A percentile compares a stretch with the other conserved stretches of the same genome.
phyloP scores from a whole-genome alignment of 2,888 invertebrate species.

The Oeneis ivallda region DNA sequence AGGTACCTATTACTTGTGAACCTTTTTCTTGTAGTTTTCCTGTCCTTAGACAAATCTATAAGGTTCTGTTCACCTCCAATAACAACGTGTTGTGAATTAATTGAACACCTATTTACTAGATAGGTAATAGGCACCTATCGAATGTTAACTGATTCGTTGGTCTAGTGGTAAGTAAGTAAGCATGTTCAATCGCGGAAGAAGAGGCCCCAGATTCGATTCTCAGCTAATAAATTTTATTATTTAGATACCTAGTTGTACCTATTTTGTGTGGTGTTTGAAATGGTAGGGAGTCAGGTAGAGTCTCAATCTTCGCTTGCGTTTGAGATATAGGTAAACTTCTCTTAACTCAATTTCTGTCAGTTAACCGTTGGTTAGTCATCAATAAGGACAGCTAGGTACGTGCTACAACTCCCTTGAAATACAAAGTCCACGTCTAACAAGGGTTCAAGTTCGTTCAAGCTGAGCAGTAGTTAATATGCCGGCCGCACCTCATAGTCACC shows the following conservation, averaged over 20 bases:
- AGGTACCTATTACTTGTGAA: not conserved
- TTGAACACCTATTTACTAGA: not conserved
- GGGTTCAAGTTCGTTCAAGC: conserved; percentile 32
- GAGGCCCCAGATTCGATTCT: too few species aligned
- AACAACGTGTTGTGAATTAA: conserved; percentile 3
- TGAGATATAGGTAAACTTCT: too few species aligned
- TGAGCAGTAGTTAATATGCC: conserved; percentile 31
- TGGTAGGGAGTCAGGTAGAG: too few species aligned
- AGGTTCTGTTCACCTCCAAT: conserved; percentile 1
- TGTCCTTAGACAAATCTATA: not conserved
- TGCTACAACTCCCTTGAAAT: not conserved
- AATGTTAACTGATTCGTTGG: too few species aligned
- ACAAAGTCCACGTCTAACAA: not conserved
- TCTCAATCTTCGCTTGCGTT: too few species aligned
- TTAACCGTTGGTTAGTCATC: not conserved
- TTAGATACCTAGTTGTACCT: too few species aligned
- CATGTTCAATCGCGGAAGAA: too few species aligned
- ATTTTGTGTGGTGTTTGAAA: too few species aligned
- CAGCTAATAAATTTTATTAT: too few species aligned
- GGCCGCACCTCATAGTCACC: conserved; percentile 13
- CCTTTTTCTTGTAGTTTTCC: not conserved
- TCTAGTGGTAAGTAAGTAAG: too few species aligned
- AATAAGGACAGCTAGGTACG: conserved; percentile 8
- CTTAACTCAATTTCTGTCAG: too few species aligned
- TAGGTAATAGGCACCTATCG: not conserved